Conservation (phyloP, 2,113 vertebrate genomes). For the Peucedramus taeniatus region DNA sequence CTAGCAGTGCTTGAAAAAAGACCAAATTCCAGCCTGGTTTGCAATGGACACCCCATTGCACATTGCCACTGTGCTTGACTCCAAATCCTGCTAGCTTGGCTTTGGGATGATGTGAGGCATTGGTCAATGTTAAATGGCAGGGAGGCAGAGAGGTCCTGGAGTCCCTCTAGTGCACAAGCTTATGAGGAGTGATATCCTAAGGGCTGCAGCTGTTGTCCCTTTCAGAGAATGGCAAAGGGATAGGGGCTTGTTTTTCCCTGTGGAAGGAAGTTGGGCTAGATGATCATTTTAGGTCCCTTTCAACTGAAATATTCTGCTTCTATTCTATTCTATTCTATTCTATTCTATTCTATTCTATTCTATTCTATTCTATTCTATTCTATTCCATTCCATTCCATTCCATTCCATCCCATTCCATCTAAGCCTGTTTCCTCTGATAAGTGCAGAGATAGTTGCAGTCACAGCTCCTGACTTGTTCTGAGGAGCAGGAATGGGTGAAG, state of each 20-base stretch:
- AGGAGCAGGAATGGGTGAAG: background rate
- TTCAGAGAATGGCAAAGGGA: background rate
- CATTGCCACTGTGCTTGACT: background rate
- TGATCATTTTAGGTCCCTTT: background rate
- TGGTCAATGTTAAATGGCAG: accelerated
- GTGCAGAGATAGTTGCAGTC: background rate
- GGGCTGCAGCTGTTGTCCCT: background rate
- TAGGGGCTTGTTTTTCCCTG: background rate
- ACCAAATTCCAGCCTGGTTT: background rate
- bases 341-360: background rate
- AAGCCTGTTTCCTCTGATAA: background rate
- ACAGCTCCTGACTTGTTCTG: background rate
- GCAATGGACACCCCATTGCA: background rate
- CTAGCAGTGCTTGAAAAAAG: background rate
- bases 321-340: background rate
- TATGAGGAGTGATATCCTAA: background rate
- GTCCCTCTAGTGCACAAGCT: background rate
- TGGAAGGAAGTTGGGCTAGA: background rate
- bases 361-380: accelerated
- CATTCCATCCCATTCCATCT: background rate
- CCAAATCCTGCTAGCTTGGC: accelerated
- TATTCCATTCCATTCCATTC: background rate
- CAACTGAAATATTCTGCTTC: background rate
- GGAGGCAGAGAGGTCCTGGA: background rate
- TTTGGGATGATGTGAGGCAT: background rate